Evolutionary conservation across 2,797 vertebrate species (phyloP), one percentile per base, ranked within the genome.

Genomic region (Mus spretus): DNA sequence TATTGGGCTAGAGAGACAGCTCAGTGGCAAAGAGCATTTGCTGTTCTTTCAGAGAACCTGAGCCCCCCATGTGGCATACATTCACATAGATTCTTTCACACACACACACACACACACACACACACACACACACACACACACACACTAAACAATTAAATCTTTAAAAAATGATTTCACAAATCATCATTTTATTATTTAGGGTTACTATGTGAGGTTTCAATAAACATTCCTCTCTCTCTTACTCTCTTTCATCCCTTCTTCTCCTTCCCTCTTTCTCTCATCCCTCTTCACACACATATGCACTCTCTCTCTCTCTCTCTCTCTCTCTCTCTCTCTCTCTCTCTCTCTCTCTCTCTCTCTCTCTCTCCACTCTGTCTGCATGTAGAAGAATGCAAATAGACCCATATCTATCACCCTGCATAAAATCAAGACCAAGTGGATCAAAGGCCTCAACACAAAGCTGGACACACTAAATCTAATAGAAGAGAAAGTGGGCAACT

Each of bases 131-230:
- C 28, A 44, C 44, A 44, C 44, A 44, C n/a, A 85, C 61, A 85
- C 12, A 26, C 3, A 17, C n/a, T 10, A 37, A 14, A 37, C 44
- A 70, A 83, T 28, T 40, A 61, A 55, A 55, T 24, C 10, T 14
- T 63, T 6, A 34, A 50, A 17, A 37, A 50, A 13, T 50, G 0
- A 50, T 50, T 34, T 50, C 19, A 67, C 10, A 67, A 15, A 67
- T 50, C 22, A n/a, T 87, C 31, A 1, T 83, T 96, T 53, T 92
- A 53, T 72, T 55, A 37, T 55, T n/a, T 53, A 70, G 75, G 53
- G 12, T 96, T 85, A 47, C 6, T 14, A 59, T 65, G 28, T 80
- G 78, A 94, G 59, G 85, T 94, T 94, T 95, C 28, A 57, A 0
- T 91, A 67, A 61, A 28, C 6, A 70, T 84, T 10, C 37, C 44